These are phyloP conservation scores for Mus musculus DNA, from an alignment of 2,113 vertebrate genomes.

Conservation along the genomic window DNA sequence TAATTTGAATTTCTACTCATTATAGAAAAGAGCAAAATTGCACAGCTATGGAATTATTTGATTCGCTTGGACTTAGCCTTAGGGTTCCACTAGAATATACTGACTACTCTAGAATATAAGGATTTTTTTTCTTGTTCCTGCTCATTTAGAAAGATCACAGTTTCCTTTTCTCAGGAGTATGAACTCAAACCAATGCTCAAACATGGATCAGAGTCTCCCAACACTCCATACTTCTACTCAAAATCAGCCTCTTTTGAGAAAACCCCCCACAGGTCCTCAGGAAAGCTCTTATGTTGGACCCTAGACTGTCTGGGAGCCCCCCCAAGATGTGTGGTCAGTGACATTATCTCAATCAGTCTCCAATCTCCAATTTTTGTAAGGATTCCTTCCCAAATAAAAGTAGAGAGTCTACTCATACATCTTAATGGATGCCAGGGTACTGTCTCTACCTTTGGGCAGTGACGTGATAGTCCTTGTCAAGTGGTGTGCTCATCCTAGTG, in stretches of 20 bases:
- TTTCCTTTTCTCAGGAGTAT: not conserved
- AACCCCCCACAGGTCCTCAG: not conserved
- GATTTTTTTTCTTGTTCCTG: not conserved
- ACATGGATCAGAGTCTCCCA: not conserved
- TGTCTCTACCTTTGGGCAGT: not conserved
- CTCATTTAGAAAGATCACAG: not conserved
- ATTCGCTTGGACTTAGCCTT: not conserved
- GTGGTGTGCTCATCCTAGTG: not conserved
- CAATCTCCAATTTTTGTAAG: rapidly evolving
- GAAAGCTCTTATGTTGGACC: not conserved
- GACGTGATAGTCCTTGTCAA: not conserved
- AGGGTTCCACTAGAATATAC: not conserved
- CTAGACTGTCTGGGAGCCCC: not conserved
- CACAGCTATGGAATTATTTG: not conserved
- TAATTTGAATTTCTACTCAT: not conserved
- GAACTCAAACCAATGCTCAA: not conserved
- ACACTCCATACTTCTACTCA: not conserved
- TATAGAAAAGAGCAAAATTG: not conserved
- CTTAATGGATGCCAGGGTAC: not conserved
- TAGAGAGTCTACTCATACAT: not conserved
- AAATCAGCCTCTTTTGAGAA: not conserved
- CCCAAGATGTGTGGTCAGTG: not conserved
- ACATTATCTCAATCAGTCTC: not conserved
- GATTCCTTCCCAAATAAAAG: not conserved
- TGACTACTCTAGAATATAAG: not conserved